Conservation (phyloP, 2,888 invertebrate species). For the Tenthredo notha region DNA sequence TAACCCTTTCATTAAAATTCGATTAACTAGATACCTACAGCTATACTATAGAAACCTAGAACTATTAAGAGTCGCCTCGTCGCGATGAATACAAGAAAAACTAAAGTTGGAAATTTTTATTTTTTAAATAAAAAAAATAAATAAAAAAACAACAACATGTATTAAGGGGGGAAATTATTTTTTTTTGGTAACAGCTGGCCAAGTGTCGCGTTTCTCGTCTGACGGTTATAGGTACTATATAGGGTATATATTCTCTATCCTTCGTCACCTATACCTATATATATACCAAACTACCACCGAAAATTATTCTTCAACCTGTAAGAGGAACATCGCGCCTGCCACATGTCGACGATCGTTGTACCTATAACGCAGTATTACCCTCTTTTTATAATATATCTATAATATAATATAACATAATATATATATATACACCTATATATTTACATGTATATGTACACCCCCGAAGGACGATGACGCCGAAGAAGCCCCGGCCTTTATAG, state of each 20-base stretch:
- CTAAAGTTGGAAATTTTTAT: neutral
- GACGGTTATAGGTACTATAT: conserved; percentile 6
- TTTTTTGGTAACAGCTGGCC: conserved; percentile 59
- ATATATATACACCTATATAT: too few species aligned
- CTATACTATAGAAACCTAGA: too few species aligned
- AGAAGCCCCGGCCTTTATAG: neutral
- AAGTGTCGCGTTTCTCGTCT: conserved; percentile 62
- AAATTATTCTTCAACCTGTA: conserved; percentile 56
- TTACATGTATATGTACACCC: neutral
- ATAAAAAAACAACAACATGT: neutral
- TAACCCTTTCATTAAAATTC: too few species aligned
- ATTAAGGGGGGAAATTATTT: neutral
- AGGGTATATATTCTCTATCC: neutral
- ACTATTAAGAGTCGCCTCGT: too few species aligned
- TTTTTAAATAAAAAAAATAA: neutral
- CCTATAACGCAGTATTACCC: too few species aligned
- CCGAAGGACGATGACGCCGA: neutral
- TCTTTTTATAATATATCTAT: neutral
- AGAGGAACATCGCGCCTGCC: conserved; percentile 64
- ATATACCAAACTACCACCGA: conserved; percentile 36
- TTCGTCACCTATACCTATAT: neutral
- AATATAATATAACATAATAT: too few species aligned
- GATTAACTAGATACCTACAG: too few species aligned
- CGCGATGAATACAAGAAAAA: neutral
- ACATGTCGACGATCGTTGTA: conserved; percentile 61